Percentiles rank a stretch among this genome's conserved stretches.
Conservation (phyloP, 2,113 vertebrate species). For the Callocephalon fimbriatum region DNA sequence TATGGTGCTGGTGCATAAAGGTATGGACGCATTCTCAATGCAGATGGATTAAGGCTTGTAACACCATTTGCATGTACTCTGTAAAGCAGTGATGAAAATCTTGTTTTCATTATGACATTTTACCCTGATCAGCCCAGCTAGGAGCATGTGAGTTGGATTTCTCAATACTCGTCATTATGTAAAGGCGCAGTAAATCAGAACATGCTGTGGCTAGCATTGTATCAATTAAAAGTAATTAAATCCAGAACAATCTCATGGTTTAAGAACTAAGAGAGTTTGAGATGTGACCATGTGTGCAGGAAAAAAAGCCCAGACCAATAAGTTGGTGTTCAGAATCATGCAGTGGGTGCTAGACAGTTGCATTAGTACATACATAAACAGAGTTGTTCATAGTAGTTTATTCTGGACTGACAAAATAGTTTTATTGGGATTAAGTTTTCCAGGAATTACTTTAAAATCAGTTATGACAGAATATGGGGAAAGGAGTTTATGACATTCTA, state of each 20-base stretch:
- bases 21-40: neutral
- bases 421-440: neutral
- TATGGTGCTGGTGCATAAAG: neutral
- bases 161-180: neutral
- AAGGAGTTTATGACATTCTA: neutral
- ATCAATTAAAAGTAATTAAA: neutral
- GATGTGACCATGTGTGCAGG: neutral
- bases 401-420: neutral
- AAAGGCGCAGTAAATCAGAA: neutral
- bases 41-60: neutral
- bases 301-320: neutral
- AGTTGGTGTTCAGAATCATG: neutral
- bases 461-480: neutral
- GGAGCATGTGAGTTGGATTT: neutral
- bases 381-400: neutral
- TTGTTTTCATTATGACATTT: neutral
- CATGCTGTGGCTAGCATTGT: neutral
- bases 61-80: neutral
- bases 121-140: neutral
- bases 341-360: neutral
- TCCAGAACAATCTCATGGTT: neutral
- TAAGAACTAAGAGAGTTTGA: neutral
- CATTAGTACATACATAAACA: neutral
- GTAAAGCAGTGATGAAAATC: neutral
- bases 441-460: neutral